A percentile compares a stretch with the other conserved stretches of the same genome.
phyloP scores from a whole-genome alignment of 2,113 vertebrate species.

The Tragelaphus buxtoni region DNA sequence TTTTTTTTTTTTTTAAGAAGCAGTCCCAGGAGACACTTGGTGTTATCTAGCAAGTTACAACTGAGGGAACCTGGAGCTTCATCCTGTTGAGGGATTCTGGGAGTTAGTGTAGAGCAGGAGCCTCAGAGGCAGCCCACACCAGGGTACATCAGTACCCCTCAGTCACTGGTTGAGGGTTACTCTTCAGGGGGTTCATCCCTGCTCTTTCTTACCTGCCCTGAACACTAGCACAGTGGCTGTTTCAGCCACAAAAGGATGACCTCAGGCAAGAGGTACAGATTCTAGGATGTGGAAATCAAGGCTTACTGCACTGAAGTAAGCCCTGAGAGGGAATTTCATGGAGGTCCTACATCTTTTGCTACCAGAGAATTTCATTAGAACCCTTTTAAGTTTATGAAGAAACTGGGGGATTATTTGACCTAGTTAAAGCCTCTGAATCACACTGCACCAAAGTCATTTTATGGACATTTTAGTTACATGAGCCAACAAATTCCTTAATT shows the following conservation, averaged over 20 bases:
- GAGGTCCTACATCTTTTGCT: neutral
- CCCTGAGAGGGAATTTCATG: rapidly evolving
- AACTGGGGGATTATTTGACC: neutral
- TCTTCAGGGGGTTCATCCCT: neutral
- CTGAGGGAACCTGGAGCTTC: too few relatives aligned
- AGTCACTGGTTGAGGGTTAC: neutral
- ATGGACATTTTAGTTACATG: neutral
- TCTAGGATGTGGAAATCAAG: neutral
- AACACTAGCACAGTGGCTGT: neutral
- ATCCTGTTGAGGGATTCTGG: neutral
- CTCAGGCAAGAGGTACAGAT: neutral
- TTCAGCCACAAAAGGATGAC: neutral
- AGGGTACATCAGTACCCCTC: too few relatives aligned
- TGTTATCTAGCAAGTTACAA: neutral
- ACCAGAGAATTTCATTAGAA: neutral
- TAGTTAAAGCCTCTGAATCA: neutral
- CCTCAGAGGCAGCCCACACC: too few relatives aligned
- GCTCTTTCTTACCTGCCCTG: neutral
- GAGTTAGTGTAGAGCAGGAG: neutral
- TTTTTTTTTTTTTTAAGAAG: neutral
- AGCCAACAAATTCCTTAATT: neutral
- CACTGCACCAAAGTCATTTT: neutral
- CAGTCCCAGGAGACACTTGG: neutral
- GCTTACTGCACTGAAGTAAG: neutral
- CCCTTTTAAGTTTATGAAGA: neutral